Conservation (phyloP, 2,113 vertebrate genomes). For the Tursiops truncatus region DNA sequence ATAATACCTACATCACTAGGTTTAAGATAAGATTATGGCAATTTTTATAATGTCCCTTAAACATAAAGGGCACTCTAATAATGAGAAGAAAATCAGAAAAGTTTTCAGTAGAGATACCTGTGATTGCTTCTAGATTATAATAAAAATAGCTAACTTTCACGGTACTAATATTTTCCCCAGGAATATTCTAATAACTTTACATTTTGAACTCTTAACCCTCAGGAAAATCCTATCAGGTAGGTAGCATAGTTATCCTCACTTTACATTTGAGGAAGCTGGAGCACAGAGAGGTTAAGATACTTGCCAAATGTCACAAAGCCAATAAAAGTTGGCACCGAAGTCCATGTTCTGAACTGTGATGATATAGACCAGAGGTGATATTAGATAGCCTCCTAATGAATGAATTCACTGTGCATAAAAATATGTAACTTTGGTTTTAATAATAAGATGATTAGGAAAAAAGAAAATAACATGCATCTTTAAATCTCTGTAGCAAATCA, state of each 20-base stretch:
- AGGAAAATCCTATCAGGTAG: background rate
- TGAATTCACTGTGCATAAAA: background rate
- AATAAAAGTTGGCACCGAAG: background rate
- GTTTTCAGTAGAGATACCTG: background rate
- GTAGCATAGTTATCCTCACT: background rate
- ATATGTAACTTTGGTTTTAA: conserved; percentile 9
- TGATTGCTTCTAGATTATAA: background rate
- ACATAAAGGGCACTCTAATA: background rate
- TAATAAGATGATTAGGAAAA: background rate
- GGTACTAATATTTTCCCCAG: background rate
- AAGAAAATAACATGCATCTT: background rate
- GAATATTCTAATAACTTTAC: background rate
- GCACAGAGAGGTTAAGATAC: background rate
- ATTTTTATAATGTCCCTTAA: background rate
- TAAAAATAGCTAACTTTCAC: background rate
- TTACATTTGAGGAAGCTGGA: background rate
- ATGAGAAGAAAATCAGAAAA: background rate
- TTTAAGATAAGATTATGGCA: background rate
- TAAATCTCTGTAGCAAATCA: background rate
- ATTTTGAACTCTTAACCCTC: background rate
- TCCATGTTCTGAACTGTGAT: background rate
- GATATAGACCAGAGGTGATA: background rate
- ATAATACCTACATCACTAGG: background rate
- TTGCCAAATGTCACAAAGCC: background rate
- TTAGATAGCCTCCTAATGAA: background rate